phyloP scores from a whole-genome alignment of 1,140 invertebrate genomes.

The Euura lappo region DNA sequence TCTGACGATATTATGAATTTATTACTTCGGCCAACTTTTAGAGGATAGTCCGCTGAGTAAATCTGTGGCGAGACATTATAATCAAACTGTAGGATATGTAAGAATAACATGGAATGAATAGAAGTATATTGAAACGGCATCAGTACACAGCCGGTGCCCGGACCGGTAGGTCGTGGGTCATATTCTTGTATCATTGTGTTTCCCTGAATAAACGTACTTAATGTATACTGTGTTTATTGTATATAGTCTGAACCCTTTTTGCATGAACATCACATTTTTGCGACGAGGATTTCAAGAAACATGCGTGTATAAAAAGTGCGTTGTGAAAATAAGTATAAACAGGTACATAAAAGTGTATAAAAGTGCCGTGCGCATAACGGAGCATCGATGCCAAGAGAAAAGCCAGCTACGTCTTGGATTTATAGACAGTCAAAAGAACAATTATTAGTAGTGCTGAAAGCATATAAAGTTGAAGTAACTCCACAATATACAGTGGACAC shows the following conservation, averaged over 20 bases:
- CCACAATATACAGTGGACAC: background rate
- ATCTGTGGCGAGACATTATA: too few relatives aligned
- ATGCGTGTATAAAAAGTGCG: conserved; percentile 1
- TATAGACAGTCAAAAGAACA: background rate
- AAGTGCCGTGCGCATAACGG: background rate
- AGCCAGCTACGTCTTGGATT: background rate
- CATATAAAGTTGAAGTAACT: background rate
- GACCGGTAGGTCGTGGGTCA: too few relatives aligned
- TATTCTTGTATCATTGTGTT: too few relatives aligned
- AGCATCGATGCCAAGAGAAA: background rate
- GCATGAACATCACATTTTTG: background rate
- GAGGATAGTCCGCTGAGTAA: too few relatives aligned
- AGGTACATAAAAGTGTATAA: background rate
- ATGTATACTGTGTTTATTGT: too few relatives aligned
- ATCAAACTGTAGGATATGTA: too few relatives aligned
- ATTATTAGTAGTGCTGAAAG: conserved; percentile 1
- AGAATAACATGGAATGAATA: too few relatives aligned
- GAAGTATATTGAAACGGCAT: too few relatives aligned
- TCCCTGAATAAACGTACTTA: too few relatives aligned
- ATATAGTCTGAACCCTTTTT: background rate
- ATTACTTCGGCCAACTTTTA: too few relatives aligned
- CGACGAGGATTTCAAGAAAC: conserved; percentile 2
- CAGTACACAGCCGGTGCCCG: too few relatives aligned
- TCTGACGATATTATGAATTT: too few relatives aligned
- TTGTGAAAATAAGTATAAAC: background rate